Percentiles rank a stretch among this genome's conserved stretches.
Conservation (phyloP, 2,888 invertebrate genomes). For the Eupsilia transversa region DNA sequence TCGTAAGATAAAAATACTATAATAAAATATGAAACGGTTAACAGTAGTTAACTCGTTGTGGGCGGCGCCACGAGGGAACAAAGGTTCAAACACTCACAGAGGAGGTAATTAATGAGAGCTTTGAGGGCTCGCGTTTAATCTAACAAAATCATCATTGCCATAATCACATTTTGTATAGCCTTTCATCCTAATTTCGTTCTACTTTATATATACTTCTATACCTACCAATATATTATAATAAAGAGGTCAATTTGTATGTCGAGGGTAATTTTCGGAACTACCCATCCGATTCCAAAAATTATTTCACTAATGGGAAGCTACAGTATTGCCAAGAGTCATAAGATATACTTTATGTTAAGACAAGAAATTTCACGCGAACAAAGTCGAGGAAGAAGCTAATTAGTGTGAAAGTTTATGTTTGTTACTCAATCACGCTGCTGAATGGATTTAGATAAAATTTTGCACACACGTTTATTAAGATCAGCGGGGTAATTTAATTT, state of each 20-base stretch:
- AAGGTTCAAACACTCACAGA: conserved; percentile 52
- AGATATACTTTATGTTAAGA: no score
- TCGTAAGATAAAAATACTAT: not conserved
- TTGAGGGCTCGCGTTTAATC: conserved; percentile 61
- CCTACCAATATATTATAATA: no score
- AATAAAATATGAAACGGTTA: conserved; percentile 27
- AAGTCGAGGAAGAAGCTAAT: not conserved
- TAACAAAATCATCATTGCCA: conserved; percentile 60
- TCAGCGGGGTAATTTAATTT: no score
- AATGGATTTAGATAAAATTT: not conserved
- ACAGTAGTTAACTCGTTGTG: conserved; percentile 28
- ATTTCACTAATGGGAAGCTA: no score
- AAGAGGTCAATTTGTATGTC: no score
- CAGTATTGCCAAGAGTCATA: no score
- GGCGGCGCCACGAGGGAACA: conserved; percentile 33
- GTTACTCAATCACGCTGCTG: not conserved
- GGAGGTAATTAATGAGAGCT: conserved; percentile 70
- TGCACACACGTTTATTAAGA: not conserved
- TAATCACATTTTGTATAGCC: conserved; percentile 56
- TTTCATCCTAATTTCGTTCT: conserved; percentile 22
- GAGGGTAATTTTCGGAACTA: no score
- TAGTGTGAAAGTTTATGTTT: not conserved
- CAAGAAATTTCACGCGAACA: no score
- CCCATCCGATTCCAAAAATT: no score
- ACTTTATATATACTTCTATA: not conserved